phyloP scores from a whole-genome alignment of 2,113 vertebrate genomes.

The Penelope pileata region DNA sequence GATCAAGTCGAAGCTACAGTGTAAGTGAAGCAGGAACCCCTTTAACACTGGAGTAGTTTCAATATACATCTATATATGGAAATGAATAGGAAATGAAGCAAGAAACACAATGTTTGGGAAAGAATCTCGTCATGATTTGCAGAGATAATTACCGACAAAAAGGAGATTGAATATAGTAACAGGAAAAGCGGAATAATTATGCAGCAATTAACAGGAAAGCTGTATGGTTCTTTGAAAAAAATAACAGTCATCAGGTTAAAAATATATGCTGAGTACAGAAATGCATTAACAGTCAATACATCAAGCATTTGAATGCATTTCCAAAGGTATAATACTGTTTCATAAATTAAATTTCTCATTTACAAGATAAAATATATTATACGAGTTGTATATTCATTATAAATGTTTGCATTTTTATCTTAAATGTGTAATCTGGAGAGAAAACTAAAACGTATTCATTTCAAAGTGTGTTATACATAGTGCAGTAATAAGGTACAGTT shows the following conservation, averaged over 20 bases:
- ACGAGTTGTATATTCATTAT: not conserved
- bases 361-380: not conserved
- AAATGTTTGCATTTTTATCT: constrained; percentile 13
- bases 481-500: not conserved
- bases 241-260: constrained; percentile 55
- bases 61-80: not conserved
- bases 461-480: not conserved
- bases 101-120: constrained; percentile 34
- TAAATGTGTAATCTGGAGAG: not conserved
- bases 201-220: constrained; percentile 66
- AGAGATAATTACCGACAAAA: constrained; percentile 67
- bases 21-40: constrained; percentile 23
- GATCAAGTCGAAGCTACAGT: constrained; percentile 51
- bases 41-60: not conserved
- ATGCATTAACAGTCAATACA: constrained; percentile 53
- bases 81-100: constrained; percentile 50
- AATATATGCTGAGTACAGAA: constrained; percentile 65
- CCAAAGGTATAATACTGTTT: constrained; percentile 30
- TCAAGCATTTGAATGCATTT: constrained; percentile 54
- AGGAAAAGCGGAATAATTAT: constrained; percentile 70
- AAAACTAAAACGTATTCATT: not conserved
- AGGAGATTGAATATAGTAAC: constrained; percentile 57
- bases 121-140: constrained; percentile 48
- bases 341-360: constrained; percentile 13
- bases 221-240: constrained; percentile 50